These are phyloP conservation scores for human DNA, from an alignment of 2,113 vertebrate genomes.

Conservation along the genomic window GRCh38 chr7:12715501-12716000, in stretches of 20 bases:
- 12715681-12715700: not conserved
- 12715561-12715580: not conserved
- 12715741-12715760: constrained; percentile 71
- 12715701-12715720: not conserved
- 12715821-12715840: constrained; percentile 82
- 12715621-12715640: not conserved
- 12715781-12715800: constrained; percentile 69
- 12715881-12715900: constrained; percentile 30
- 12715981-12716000: constrained; percentile 31
- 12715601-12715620: not conserved
- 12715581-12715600: not conserved
- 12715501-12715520: not conserved
- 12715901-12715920: constrained; percentile 71
- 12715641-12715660: not conserved
- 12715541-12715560: not conserved
- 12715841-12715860: constrained; percentile 63
- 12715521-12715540: not conserved
- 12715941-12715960: not conserved
- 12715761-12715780: not conserved
- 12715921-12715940: constrained; percentile 66
- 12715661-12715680: not conserved
- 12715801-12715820: constrained; percentile 79
- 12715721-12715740: not conserved
- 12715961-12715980: constrained; percentile 54
- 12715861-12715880: constrained; percentile 61